A percentile compares a stretch with the other conserved stretches of the same genome.
These are phyloP conservation scores for Selene dorsalis DNA, from an alignment of 2,797 vertebrate species.

Conservation along the genomic window DNA sequence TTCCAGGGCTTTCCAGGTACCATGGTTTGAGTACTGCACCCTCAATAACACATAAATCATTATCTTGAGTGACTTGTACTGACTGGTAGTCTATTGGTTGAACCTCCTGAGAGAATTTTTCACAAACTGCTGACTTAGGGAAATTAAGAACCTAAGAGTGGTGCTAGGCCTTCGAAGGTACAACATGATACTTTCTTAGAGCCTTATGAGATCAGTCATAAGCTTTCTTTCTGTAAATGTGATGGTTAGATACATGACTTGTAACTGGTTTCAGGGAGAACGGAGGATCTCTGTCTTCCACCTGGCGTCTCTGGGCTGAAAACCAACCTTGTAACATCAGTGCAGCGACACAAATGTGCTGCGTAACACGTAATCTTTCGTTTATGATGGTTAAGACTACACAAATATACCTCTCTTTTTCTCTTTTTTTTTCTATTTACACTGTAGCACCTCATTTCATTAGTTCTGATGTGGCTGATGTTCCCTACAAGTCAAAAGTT, in stretches of 20 bases:
- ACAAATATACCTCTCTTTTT: too few relatives aligned
- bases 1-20: constrained; percentile 91
- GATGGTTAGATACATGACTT: too few relatives aligned
- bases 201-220: neutral
- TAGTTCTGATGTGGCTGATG: neutral
- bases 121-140: neutral
- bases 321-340: too few relatives aligned
- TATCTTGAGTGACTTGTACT: neutral
- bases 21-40: neutral
- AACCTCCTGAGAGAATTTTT: neutral
- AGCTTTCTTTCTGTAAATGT: too few relatives aligned
- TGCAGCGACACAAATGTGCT: too few relatives aligned
- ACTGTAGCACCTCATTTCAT: neutral
- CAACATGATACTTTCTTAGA: neutral
- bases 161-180: too few relatives aligned
- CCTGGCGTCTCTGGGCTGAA: too few relatives aligned
- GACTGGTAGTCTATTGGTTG: neutral
- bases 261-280: too few relatives aligned
- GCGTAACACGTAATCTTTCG: too few relatives aligned
- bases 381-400: too few relatives aligned
- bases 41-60: neutral
- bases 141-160: neutral
- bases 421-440: neutral
- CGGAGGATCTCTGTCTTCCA: too few relatives aligned
- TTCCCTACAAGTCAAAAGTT: neutral